These are phyloP conservation scores for Drosophila seclusa DNA, from an alignment of 2,888 invertebrate species.

Conservation along the genomic window DNA sequence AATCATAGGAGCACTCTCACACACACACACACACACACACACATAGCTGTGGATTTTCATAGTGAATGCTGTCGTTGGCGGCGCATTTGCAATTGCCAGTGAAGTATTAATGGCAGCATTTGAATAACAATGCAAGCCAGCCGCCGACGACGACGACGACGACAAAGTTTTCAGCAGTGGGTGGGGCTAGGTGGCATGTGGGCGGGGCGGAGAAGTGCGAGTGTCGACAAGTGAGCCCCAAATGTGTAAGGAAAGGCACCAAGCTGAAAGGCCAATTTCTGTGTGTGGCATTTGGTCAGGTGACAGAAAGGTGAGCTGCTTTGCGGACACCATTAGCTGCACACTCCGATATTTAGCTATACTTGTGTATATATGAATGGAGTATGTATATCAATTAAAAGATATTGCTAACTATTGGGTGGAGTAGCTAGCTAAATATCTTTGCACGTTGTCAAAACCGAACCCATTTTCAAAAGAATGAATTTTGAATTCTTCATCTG, in stretches of 20 bases:
- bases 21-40: neutral
- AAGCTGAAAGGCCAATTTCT: slow-evolving; percentile 48
- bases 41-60: slow-evolving; percentile 14
- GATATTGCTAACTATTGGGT: neutral
- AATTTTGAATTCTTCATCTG: neutral
- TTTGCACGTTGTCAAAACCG: neutral
- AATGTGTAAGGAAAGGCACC: slow-evolving; percentile 10
- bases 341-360: neutral
- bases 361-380: neutral
- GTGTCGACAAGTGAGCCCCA: slow-evolving; percentile 40
- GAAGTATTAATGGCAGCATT: slow-evolving; percentile 78
- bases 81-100: slow-evolving; percentile 70
- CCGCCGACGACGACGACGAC: slow-evolving; percentile 20
- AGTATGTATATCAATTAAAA: neutral
- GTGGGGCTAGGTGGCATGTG: neutral
- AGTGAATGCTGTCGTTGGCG: slow-evolving; percentile 20
- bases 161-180: slow-evolving; percentile 37
- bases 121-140: slow-evolving; percentile 70
- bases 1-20: slow-evolving; percentile 17
- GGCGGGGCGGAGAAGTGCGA: neutral
- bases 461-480: neutral
- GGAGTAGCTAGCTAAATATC: neutral
- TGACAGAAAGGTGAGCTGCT: slow-evolving; percentile 20
- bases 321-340: slow-evolving; percentile 19
- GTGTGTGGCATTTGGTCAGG: slow-evolving; percentile 52